phyloP scores from a whole-genome alignment of 2,113 vertebrate species.

The Sitta europaea region DNA sequence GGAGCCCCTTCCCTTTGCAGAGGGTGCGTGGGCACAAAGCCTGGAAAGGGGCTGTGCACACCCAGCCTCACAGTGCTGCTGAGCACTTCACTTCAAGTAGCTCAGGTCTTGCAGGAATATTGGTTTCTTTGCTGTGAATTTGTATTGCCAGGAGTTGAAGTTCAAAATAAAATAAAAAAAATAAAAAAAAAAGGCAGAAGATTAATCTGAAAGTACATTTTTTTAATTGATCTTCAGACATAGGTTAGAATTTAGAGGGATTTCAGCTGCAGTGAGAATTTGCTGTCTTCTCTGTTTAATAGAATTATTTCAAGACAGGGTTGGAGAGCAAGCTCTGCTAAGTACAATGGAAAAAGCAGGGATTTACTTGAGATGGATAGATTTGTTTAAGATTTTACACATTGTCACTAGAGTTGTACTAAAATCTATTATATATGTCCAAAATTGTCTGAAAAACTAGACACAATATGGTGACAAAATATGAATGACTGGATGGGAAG shows the following conservation, averaged over 20 bases:
- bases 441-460: neutral
- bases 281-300: neutral
- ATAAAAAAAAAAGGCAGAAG: neutral
- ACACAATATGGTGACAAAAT: neutral
- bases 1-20: constrained; percentile 6
- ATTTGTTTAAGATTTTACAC: neutral
- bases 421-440: neutral
- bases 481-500: neutral
- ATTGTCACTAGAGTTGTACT: neutral
- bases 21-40: neutral
- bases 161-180: neutral
- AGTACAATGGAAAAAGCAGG: neutral
- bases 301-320: fast-evolving
- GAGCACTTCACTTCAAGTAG: neutral
- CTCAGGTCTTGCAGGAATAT: neutral
- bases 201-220: neutral
- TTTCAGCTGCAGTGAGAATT: constrained; percentile 15
- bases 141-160: neutral
- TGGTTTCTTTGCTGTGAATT: neutral
- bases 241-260: neutral
- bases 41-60: neutral
- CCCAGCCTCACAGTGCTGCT: neutral
- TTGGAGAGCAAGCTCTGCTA: neutral
- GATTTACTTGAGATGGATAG: neutral
- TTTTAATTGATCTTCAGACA: neutral